Conservation (phyloP, 2,888 invertebrate genomes). For the Cataglyphis livida region DNA sequence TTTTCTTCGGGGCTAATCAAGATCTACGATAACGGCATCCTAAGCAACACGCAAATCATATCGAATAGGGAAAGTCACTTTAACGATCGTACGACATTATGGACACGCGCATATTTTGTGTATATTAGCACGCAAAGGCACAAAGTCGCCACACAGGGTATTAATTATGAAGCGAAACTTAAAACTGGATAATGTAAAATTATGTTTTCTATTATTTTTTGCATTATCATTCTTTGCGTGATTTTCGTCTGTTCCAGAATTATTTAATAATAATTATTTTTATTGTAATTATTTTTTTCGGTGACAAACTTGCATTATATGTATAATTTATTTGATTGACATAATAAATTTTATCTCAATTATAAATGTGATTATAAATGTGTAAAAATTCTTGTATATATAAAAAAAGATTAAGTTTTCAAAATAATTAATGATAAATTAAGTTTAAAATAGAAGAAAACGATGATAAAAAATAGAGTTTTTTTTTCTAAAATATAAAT, state of each 20-base stretch:
- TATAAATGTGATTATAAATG: not conserved
- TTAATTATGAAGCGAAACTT: slow-evolving; percentile 33
- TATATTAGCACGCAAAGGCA: slow-evolving; percentile 42
- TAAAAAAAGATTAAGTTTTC: not conserved
- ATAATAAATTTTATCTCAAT: not conserved
- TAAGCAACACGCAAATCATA: slow-evolving; percentile 41
- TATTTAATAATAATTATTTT: too few relatives aligned
- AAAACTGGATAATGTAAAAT: slow-evolving; percentile 21
- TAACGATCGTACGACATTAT: slow-evolving; percentile 24
- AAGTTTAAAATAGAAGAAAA: slow-evolving; percentile 4
- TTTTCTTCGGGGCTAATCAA: slow-evolving; percentile 44
- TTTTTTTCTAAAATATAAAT: not conserved
- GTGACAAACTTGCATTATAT: not conserved
- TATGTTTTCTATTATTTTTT: not conserved
- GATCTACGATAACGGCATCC: slow-evolving; percentile 40
- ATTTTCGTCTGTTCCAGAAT: not conserved
- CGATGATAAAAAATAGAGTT: not conserved
- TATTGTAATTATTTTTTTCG: not conserved
- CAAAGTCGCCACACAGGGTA: not conserved
- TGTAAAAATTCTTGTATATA: not conserved
- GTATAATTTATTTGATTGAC: not conserved
- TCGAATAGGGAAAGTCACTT: slow-evolving; percentile 45
- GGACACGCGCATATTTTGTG: slow-evolving; percentile 37
- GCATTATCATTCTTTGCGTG: not conserved
- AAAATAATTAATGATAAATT: not conserved